A percentile compares a stretch with the other conserved stretches of the same genome.
Conservation (phyloP, 2,797 vertebrate species). For the Pachyuromys duprasi region DNA sequence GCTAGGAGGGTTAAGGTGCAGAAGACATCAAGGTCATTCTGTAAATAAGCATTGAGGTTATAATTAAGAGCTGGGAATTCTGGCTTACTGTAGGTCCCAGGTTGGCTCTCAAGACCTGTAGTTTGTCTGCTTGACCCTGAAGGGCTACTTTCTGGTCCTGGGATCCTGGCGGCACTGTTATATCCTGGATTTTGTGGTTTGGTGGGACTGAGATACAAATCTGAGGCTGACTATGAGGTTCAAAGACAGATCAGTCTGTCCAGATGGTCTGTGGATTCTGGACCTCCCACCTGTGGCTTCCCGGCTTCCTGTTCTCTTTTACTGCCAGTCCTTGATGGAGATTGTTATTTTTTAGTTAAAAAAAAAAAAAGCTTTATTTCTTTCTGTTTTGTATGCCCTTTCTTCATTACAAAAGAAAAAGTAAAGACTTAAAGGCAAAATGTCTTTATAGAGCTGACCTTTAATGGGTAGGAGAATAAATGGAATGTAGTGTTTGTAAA, state of each 20-base stretch:
- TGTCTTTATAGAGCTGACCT: neutral
- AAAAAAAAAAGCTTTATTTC: neutral
- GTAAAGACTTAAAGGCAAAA: neutral
- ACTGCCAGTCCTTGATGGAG: neutral
- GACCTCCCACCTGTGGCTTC: constrained; percentile 18
- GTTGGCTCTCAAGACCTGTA: neutral
- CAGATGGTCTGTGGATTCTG: constrained; percentile 34
- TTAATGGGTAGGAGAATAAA: neutral
- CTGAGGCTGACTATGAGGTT: neutral
- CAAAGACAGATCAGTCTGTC: constrained; percentile 39
- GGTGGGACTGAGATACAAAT: constrained; percentile 41
- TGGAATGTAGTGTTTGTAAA: constrained; percentile 16
- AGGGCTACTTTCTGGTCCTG: neutral
- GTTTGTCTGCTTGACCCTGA: neutral
- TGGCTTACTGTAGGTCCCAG: neutral
- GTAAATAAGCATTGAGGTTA: constrained; percentile 11
- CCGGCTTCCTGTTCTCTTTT: constrained; percentile 1
- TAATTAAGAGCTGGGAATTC: constrained; percentile 20
- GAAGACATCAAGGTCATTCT: constrained; percentile 39
- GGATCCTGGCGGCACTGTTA: neutral
- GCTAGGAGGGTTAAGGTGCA: neutral
- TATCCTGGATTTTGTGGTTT: neutral
- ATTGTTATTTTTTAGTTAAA: neutral
- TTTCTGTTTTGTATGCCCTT: neutral
- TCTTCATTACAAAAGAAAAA: constrained; percentile 30